phyloP scores from a whole-genome alignment of 2,888 invertebrate genomes.

The Silvanus unidentatus region DNA sequence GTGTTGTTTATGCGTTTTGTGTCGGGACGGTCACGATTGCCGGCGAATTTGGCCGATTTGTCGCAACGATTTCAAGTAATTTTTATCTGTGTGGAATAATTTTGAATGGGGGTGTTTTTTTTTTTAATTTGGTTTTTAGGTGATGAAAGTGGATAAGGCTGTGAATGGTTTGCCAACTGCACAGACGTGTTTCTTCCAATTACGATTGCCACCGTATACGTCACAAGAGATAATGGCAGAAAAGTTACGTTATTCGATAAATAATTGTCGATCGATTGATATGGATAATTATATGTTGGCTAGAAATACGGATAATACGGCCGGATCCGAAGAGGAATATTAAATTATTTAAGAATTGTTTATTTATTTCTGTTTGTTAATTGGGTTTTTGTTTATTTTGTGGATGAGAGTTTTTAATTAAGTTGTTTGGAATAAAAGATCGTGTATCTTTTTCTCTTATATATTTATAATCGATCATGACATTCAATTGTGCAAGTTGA shows the following conservation, averaged over 20 bases:
- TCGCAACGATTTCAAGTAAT: conserved; percentile 58
- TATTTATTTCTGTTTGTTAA: no score
- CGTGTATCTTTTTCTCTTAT: no score
- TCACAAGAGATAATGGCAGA: conserved; percentile 56
- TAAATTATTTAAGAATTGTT: no score
- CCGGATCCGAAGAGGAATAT: conserved; percentile 49
- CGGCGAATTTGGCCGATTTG: conserved; percentile 59
- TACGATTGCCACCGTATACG: conserved; percentile 57
- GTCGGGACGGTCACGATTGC: conserved; percentile 58
- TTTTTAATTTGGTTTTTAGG: conserved; percentile 41
- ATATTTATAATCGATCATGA: no score
- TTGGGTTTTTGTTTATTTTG: no score
- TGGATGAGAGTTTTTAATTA: no score
- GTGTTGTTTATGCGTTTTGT: conserved; percentile 63
- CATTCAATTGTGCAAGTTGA: no score
- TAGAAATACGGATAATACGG: conserved; percentile 50
- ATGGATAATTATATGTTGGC: conserved; percentile 66
- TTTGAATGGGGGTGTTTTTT: conserved; percentile 2
- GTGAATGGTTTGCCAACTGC: conserved; percentile 58
- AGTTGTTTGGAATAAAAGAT: no score
- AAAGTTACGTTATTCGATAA: conserved; percentile 58
- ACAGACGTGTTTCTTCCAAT: conserved; percentile 59
- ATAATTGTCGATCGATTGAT: conserved; percentile 61
- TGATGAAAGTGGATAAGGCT: conserved; percentile 54
- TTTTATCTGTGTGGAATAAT: no score